These are phyloP conservation scores for Rynchops niger DNA, from an alignment of 2,113 vertebrate genomes.

Conservation along the genomic window DNA sequence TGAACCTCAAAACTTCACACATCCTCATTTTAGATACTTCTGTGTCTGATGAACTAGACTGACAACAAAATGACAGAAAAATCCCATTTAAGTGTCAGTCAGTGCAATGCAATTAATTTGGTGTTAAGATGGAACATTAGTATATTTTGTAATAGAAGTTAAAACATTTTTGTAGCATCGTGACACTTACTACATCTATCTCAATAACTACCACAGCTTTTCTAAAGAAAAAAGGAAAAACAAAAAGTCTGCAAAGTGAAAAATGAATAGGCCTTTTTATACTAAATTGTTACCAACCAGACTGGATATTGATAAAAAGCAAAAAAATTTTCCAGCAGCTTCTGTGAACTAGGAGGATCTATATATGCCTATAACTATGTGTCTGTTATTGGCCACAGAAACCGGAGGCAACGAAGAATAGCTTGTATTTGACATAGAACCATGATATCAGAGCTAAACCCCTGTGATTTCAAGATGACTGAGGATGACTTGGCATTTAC, in stretches of 20 bases:
- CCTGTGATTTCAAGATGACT: not conserved
- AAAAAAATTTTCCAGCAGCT: not conserved
- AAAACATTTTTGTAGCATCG: not conserved
- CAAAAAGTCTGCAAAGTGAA: not conserved
- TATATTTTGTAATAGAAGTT: not conserved
- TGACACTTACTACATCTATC: not conserved
- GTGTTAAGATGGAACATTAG: not conserved
- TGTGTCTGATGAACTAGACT: not conserved
- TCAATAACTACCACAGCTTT: not conserved
- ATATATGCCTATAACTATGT: not conserved
- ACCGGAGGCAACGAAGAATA: not conserved
- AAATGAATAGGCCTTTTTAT: not conserved
- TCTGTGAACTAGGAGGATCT: not conserved
- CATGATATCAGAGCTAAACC: not conserved
- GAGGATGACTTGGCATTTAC: not conserved
- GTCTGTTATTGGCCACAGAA: not conserved
- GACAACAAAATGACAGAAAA: slow-evolving; percentile 14
- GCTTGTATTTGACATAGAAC: not conserved
- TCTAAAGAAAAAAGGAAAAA: not conserved
- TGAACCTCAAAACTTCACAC: slow-evolving; percentile 13
- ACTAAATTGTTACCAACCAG: not conserved
- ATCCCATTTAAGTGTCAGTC: not conserved
- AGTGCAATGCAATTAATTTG: slow-evolving; percentile 38
- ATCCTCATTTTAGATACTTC: slow-evolving; percentile 15
- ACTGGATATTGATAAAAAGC: not conserved